These are phyloP conservation scores for Amblyopsis rosae DNA, from an alignment of 2,113 vertebrate species.

Conservation along the genomic window DNA sequence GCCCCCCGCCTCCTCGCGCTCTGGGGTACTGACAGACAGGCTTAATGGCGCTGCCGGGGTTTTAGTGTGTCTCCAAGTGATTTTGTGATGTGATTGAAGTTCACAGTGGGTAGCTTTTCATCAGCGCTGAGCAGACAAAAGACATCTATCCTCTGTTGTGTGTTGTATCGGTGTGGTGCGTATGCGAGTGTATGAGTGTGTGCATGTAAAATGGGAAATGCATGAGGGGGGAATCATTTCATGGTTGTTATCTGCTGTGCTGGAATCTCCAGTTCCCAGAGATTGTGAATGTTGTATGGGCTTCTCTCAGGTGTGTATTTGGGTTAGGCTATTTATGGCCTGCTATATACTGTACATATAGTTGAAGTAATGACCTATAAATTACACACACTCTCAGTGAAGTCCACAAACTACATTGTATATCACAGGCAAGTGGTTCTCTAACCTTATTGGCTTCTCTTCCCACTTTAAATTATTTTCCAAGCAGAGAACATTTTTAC, in stretches of 20 bases:
- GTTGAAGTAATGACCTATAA: conserved; percentile 1
- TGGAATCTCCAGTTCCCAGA: conserved; percentile 45
- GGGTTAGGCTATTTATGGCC: conserved; percentile 51
- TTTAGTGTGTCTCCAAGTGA: conserved; percentile 63
- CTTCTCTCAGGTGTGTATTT: conserved; percentile 56
- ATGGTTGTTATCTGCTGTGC: conserved; percentile 50
- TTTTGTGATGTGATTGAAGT: conserved; percentile 75
- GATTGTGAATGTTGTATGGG: conserved; percentile 57
- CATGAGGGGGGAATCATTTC: conserved; percentile 48
- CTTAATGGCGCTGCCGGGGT: conserved; percentile 72
- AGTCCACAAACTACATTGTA: conserved; percentile 28
- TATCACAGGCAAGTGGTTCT: conserved; percentile 8
- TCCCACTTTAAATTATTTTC: too few relatives aligned
- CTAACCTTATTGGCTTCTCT: background rate
- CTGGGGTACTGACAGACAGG: conserved; percentile 64
- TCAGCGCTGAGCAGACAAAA: conserved; percentile 72
- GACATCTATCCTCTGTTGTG: conserved; percentile 62
- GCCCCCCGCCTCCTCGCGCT: conserved; percentile 38
- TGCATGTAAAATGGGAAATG: conserved; percentile 43
- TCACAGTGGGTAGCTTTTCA: conserved; percentile 75
- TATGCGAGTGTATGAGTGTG: conserved; percentile 32
- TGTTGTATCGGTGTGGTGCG: conserved; percentile 15
- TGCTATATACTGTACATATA: conserved; percentile 22
- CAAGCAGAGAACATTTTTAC: too few relatives aligned
- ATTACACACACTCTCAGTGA: conserved; percentile 24